Base-by-base conservation (phyloP, 2,888 invertebrate genomes). In the Proisotoma minuta region DNA sequence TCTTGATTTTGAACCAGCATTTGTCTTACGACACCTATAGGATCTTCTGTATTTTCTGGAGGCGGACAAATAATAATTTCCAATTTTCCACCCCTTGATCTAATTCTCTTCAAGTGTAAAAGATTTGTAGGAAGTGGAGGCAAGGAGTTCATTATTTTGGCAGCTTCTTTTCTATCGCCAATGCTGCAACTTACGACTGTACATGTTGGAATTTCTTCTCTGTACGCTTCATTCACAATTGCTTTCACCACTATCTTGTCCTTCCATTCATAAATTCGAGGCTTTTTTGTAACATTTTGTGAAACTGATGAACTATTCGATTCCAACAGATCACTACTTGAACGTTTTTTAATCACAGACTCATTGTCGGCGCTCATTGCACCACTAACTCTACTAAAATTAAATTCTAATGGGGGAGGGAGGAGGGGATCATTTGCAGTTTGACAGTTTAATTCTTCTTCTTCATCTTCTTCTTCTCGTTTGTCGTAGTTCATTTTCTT, bases 81-180 rank as follows among this genome's bases (percentile, higher is more conserved):
- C 10, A 71, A 61, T 10, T 20, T 15, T 2, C 65, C 66, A 39
- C 63, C 53, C 4, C 51, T 57, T 27, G 58, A 54, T 27, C 70
- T 60, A 49, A 73, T 73, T 40, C 73, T 39, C 51, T 73, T 73
- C 8, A 73, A 61, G 54, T 73, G 73, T 2, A 28, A 29, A n/a
- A 73, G 50, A n/a, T 39, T 26, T 29, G 49, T 18, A 5, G 71
- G 65, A 18, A 73, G 54, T 12, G 64, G 63, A n/a, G 66, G 63
- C 8, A 73, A 53, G 22, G 57, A 60, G 28, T 56, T 52, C 1
- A 63, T 49, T 22, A 73, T 53, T 12, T 56, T 66, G 5, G 59
- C 64, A 4, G 73, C 69, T 57, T 71, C 70, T 43, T 64, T 63
- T 49, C 66, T 59, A 27, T 68, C 65, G 22, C 39, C 15, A 22